Evolutionary conservation across 2,113 vertebrate species (phyloP), one percentile per base, ranked within the genome.

Genomic region (Lynx canadensis): DNA sequence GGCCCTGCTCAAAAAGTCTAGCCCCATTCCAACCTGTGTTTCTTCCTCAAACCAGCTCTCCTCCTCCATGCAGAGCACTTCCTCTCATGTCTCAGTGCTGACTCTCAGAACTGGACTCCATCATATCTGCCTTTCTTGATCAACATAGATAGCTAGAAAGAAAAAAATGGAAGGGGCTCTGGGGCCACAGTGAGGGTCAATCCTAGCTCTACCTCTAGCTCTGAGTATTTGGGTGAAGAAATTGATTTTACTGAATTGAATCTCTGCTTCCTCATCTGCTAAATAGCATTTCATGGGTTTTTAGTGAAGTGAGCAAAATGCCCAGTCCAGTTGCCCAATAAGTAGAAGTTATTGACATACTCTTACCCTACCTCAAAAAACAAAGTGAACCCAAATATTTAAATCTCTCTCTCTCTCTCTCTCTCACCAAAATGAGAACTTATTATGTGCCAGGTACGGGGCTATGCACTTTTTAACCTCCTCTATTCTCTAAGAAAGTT

Each of bases 41-140:
- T 33, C 19, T 31, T 33, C 57, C 31, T 38, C 23, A 81, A 38
- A 33, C 33, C 66, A 31, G 33, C 11, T 65, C 1, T n/a, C 19
- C n/a, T 31, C 9, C 31, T 50, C 4, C 25, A 31, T 19, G 18
- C n/a, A 48, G 25, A 25, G 29, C 8, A 15, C 4, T 25, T 25
- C 7, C 4, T 63, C 14, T 1, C 7, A 0, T n/a, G 13, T 18
- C 33, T 50, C 7, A 15, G 29, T 13, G 8, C 19, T 71, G 63
- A 25, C 1, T 10, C 33, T 23, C 27, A 57, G 11, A 38, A 2
- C 23, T 2, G 2, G 48, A 12, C 3, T 8, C 29, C 31, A 6
- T 38, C 19, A 38, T 52, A 27, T 10, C 5, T 52, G 9, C 15
- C 4, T 19, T 19, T 65, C 23, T 29, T 16, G 33, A 25, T 11